Evolutionary conservation across 2,113 vertebrate genomes (phyloP).

Genomic region (Stictonetta naevosa): DNA sequence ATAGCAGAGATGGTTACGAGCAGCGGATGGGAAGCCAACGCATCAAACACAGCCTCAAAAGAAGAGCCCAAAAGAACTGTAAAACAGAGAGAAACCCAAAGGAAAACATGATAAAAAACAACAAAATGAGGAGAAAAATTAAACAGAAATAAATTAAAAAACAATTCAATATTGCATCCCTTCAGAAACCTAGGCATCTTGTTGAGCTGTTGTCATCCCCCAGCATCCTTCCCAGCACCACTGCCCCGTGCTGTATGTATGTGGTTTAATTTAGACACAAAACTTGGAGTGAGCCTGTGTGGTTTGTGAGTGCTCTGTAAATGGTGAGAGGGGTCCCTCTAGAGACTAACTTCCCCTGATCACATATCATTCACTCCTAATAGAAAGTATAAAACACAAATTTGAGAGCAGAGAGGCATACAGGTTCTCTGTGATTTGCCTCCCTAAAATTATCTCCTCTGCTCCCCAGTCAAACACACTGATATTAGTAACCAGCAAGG

Average conservation of each 20-base stretch:
- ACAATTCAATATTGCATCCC: slow-evolving; percentile 10
- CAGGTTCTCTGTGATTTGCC: not conserved
- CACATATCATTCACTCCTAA: not conserved
- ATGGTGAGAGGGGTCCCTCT: slow-evolving; percentile 20
- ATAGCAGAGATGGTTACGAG: slow-evolving; percentile 80
- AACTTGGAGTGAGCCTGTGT: fast-evolving
- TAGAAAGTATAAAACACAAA: not conserved
- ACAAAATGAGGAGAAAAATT: slow-evolving; percentile 65
- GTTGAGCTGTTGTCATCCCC: not conserved
- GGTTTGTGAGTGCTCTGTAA: not conserved
- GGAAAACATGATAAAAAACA: slow-evolving; percentile 75
- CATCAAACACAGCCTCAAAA: slow-evolving; percentile 87
- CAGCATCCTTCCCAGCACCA: not conserved
- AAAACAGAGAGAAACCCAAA: slow-evolving; percentile 87
- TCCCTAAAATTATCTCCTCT: not conserved
- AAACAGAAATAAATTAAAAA: slow-evolving; percentile 65
- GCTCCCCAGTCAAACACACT: not conserved
- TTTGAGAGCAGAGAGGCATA: not conserved
- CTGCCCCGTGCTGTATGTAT: not conserved
- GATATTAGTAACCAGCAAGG: not conserved
- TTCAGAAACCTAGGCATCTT: not conserved
- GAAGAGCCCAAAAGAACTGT: slow-evolving; percentile 88
- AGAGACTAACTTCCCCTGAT: not conserved
- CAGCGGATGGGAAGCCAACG: slow-evolving; percentile 83
- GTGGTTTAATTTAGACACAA: not conserved